These are phyloP conservation scores for Nothobranchius kuhntae DNA, from an alignment of 2,113 vertebrate species.

Conservation along the genomic window DNA sequence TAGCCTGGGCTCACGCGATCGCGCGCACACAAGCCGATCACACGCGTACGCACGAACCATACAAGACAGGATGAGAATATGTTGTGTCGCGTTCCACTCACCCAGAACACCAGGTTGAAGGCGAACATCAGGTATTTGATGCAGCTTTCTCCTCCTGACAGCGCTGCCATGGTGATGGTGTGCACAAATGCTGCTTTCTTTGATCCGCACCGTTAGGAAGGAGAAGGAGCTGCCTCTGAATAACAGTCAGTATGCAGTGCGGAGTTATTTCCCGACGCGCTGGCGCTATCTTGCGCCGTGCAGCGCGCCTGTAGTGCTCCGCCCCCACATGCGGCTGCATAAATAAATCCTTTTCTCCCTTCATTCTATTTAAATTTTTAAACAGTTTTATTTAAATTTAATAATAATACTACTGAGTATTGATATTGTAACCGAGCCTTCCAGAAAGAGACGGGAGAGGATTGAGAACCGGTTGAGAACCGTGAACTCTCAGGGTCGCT, in stretches of 20 bases:
- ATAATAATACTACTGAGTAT: too few species aligned
- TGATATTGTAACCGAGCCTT: too few species aligned
- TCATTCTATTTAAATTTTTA: not conserved
- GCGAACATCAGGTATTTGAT: slow-evolving; percentile 94
- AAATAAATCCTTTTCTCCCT: not conserved
- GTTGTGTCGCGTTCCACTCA: slow-evolving; percentile 72
- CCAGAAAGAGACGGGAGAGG: too few species aligned
- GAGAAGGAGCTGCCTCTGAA: slow-evolving; percentile 22
- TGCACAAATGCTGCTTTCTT: slow-evolving; percentile 13
- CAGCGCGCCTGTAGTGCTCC: slow-evolving; percentile 60
- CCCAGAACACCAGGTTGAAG: slow-evolving; percentile 96
- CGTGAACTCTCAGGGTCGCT: too few species aligned
- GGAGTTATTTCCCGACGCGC: slow-evolving; percentile 54
- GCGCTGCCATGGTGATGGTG: slow-evolving; percentile 72
- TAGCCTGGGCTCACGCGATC: slow-evolving; percentile 15
- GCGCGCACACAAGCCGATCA: slow-evolving; percentile 11
- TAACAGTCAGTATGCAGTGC: slow-evolving; percentile 43
- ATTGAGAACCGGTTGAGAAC: too few species aligned
- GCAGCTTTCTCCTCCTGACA: slow-evolving; percentile 92
- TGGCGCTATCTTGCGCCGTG: slow-evolving; percentile 44
- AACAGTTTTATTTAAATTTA: too few species aligned
- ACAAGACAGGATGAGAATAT: slow-evolving; percentile 1
- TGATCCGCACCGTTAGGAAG: not conserved
- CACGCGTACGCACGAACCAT: not conserved
- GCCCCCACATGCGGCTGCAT: slow-evolving; percentile 55